Percentiles rank a stretch among this genome's conserved stretches.
Evolutionary conservation across 2,797 vertebrate species (phyloP).

Genomic region (Adelosebastes latens): DNA sequence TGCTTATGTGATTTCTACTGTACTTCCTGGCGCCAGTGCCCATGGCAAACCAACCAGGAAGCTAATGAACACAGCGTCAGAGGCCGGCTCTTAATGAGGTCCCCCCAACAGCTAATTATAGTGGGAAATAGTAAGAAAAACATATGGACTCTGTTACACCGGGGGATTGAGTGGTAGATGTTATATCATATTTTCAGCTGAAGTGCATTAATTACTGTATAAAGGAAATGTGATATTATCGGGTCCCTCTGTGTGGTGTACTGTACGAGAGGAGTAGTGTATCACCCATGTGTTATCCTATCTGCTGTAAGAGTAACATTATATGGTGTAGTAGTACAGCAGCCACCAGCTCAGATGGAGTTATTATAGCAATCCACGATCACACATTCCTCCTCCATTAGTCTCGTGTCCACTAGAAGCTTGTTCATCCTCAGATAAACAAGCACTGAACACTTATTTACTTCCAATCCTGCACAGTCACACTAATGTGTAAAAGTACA

Average conservation of each 20-base stretch:
- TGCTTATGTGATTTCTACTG: conserved; percentile 11
- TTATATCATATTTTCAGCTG: conserved; percentile 16
- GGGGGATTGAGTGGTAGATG: not conserved
- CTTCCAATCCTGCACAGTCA: not conserved
- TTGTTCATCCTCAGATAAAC: not conserved
- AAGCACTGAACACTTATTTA: not conserved
- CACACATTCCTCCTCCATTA: not conserved
- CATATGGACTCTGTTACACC: conserved; percentile 10
- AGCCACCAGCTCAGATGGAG: not conserved
- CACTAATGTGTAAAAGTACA: not conserved
- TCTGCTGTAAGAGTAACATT: not conserved
- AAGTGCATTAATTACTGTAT: conserved; percentile 20
- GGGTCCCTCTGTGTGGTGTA: not conserved
- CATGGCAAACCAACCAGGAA: conserved; percentile 3
- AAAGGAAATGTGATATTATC: not conserved
- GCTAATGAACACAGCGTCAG: conserved; percentile 29
- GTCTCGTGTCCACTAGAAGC: not conserved
- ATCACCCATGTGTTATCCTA: not conserved
- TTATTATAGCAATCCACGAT: too few species aligned
- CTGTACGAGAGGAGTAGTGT: not conserved
- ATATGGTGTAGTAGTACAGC: not conserved
- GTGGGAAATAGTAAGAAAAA: conserved; percentile 2
- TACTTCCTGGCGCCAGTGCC: not conserved
- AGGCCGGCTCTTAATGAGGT: conserved; percentile 34
- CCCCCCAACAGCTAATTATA: conserved; percentile 35